phyloP scores from a whole-genome alignment of 2,888 invertebrate species.

The Agriopis leucophaearia region DNA sequence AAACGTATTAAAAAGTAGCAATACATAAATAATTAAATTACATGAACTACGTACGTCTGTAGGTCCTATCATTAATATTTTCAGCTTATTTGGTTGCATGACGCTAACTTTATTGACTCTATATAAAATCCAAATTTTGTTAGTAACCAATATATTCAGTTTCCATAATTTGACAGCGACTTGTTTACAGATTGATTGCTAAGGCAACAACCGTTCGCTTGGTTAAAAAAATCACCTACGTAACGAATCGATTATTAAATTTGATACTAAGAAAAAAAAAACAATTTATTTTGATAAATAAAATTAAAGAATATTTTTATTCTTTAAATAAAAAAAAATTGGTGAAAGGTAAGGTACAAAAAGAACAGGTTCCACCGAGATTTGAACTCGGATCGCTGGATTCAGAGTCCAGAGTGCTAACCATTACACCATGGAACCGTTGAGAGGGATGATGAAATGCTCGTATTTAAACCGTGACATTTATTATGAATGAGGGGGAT shows the following conservation, averaged over 20 bases:
- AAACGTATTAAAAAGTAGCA: neutral
- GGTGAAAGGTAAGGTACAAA: conserved; percentile 19
- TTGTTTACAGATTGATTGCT: conserved; percentile 34
- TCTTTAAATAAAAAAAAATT: neutral
- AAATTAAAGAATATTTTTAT: too few species aligned
- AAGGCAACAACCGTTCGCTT: conserved; percentile 26
- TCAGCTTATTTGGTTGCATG: conserved; percentile 81
- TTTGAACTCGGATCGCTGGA: conserved; percentile 93
- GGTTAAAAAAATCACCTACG: neutral
- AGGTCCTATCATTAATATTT: conserved; percentile 86
- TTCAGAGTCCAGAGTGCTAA: conserved; percentile 93
- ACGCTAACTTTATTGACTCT: neutral
- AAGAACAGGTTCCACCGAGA: conserved; percentile 89
- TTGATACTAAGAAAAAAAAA: neutral
- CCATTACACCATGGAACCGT: conserved; percentile 91
- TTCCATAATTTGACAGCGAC: conserved; percentile 17
- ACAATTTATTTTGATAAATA: neutral
- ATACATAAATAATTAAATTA: neutral
- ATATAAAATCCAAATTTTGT: neutral
- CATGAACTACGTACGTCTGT: conserved; percentile 72
- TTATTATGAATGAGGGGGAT: too few species aligned
- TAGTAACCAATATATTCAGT: neutral
- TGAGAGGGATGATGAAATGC: conserved; percentile 6
- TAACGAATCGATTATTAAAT: neutral
- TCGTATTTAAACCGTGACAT: neutral